Base-by-base conservation (phyloP, 2,113 vertebrate genomes). In the Seriola quinqueradiata region DNA sequence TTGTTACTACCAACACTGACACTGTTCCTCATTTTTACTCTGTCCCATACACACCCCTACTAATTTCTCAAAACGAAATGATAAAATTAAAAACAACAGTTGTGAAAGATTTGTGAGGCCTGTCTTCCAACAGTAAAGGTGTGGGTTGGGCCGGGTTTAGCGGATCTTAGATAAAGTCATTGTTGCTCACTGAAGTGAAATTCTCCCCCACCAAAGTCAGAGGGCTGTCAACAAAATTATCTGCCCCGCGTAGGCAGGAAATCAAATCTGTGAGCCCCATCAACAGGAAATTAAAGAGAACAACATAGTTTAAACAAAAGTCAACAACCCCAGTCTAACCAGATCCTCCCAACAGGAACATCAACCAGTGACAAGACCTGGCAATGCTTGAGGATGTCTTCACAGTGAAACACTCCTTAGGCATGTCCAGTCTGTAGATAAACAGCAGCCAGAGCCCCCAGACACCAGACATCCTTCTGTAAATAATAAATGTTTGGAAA, bases 251-350 rank as follows among this genome's bases (percentile, higher is more conserved):
- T 65, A 71, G 67, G 77, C 89, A 90, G 93, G 92, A 93, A 93
- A 92, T 93, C 90, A 91, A 79, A 92, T 90, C 90, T 87, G 68
- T 48, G 71, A 89, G 89, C 54, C 65, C 67, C 77, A 91, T 91
- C 82, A 85, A 92, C 89, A 94, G 94, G 94, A 95, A 94, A 94
- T 94, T 73, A 93, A 94, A 91, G 78, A 87, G 83, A 87, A 91
- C 87, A 89, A 85, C 91, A 91, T 68, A 88, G 79, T 85, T 92
- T 86, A 85, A 79, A 87, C 75, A 80, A 86, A 84, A 68, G 61
- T 70, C 61, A 75, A 69, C 75, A 73, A 84, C 12, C 57, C 63
- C 71, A 4, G 50, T 63, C 34, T 44, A 36, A 16, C 23, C 57
- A 77, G 64, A 83, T 79, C 70, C 76, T 79, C 21, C 60, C 83